Evolutionary conservation across 2,113 vertebrate species (phyloP), one percentile per base, ranked within the genome.

Genomic region (Nibea albiflora): DNA sequence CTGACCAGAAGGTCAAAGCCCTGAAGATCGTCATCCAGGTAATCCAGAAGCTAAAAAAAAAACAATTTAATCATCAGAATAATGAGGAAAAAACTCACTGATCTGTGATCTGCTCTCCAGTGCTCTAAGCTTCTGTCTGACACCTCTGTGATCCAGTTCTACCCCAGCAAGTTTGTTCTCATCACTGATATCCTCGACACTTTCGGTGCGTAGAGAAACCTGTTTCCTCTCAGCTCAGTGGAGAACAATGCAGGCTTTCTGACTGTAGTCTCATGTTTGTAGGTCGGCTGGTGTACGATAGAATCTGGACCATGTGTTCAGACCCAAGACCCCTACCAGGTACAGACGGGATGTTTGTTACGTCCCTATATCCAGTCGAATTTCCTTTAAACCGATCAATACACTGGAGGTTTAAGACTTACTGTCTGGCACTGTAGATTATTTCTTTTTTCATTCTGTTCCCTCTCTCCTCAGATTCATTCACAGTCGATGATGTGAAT

Each of bases 1-100:
- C 98, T 0, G 98, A 99, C 92, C 98, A 99, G 93, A 99, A 99
- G 93, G 98, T 99, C 79, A 99, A 98, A 94, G 98, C 98, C 68
- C 93, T 99, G 69, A 99, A 99, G 92, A 99, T 99, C 16, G 98
- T 99, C 64, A 99, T 99, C 80, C 98, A 99, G 97, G 98, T 94
- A 62, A 73, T 1, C 19, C n/a, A 11, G 10, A n/a, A 1, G 11
- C 10, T 63, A 1, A 42, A 75, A 39, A 68, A 19, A 17, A 39
- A 39, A 39, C 7, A 26, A n/a, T n/a, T 15, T 9, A 11, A 24
- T 50, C 17, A 19, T 3, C 2, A 20, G 28, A 44, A 54, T 11
- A 31, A 69, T 0, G 2, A 4, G 19, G 17, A 1, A 53, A 12
- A 42, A 28, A 24, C 0, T 4, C n/a, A 15, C 11, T 71, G 46